Percentiles rank a stretch among this genome's conserved stretches.
Evolutionary conservation across 2,113 vertebrate species (phyloP).

Genomic region (Phaethon lepturus): DNA sequence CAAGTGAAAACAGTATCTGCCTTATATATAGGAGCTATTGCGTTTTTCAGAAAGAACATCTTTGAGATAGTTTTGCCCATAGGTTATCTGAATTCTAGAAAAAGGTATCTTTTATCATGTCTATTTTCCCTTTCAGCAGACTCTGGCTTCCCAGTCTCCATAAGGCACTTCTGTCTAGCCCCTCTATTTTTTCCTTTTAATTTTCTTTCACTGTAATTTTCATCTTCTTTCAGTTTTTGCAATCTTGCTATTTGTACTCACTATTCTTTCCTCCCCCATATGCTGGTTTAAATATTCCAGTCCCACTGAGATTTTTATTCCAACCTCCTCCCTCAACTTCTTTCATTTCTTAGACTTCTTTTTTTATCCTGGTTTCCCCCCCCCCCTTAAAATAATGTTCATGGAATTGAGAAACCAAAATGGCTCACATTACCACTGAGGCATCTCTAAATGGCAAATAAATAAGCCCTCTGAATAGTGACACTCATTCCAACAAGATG

Average conservation of each 20-base stretch:
- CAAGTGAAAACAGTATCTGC: background rate
- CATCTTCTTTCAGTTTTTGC: conserved; percentile 28
- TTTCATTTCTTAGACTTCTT: conserved; percentile 4
- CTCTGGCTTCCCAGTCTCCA: background rate
- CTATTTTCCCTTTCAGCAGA: background rate
- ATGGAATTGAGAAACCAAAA: conserved; percentile 51
- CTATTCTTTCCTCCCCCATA: conserved; percentile 36
- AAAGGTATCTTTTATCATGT: background rate
- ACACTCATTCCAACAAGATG: background rate
- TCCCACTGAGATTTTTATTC: conserved; percentile 46
- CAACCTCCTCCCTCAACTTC: conserved; percentile 21
- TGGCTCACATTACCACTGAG: background rate
- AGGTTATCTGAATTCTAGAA: background rate
- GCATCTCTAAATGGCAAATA: conserved; percentile 30
- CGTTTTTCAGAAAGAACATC: background rate
- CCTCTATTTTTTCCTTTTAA: background rate
- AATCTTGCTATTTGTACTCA: conserved; percentile 32
- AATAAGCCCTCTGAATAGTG: background rate
- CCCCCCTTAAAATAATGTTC: conserved; percentile 3
- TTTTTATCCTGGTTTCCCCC: background rate
- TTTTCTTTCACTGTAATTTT: background rate
- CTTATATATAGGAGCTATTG: background rate
- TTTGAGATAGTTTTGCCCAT: background rate
- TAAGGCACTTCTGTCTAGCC: background rate
- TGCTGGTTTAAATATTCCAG: background rate